Base-by-base conservation (phyloP, 92 coral and sea anemone species). In the Phenganax marumi region DNA sequence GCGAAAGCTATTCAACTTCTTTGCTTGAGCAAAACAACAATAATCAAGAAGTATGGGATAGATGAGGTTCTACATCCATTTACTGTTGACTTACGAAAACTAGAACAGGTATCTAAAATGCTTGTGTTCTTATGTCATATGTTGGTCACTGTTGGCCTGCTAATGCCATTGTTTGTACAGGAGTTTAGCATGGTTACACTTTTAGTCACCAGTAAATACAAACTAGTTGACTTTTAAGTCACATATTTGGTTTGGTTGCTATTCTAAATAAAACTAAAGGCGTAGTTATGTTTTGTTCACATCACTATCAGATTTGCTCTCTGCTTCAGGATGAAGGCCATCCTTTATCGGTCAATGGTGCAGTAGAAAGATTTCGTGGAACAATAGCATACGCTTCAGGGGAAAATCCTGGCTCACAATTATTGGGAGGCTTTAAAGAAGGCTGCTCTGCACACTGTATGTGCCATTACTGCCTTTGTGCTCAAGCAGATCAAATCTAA, bases 21-120 rank as follows among this genome's bases (percentile, higher is more conserved):
- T 51, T 84, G 83, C 56, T 63, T 86, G 68, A 84, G 88, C 43
- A 89, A 86, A 64, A 22, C 76, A 7, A 85, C 90, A 18, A 69
- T 85, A 0, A 77, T 86, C 24, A 89, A 89, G 51, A 89, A 84
- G 70, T 86, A 86, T 89, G 90, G 88, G 53, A 86, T 84, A n/a
- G 86, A 86, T 82, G 76, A 84, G 26, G 68, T 89, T 9, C 57
- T 89, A 51, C 85, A 83, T 64, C 89, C 92, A 39, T 89, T 89
- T 74, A 86, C 83, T 84, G 83, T 69, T 52, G 92, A 89, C 57
- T 81, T 89, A 18, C 75, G 79, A 71, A 79, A 72, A 24, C 86
- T 88, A 4, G 90, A 87, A 62, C 87, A 87, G 75, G 87, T 87
- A 62, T 22, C 24, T 77, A n/a, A n/a, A n/a, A 6, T 22, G 4